phyloP scores from a whole-genome alignment of 2,113 vertebrate species.

The Seriola rivoliana region DNA sequence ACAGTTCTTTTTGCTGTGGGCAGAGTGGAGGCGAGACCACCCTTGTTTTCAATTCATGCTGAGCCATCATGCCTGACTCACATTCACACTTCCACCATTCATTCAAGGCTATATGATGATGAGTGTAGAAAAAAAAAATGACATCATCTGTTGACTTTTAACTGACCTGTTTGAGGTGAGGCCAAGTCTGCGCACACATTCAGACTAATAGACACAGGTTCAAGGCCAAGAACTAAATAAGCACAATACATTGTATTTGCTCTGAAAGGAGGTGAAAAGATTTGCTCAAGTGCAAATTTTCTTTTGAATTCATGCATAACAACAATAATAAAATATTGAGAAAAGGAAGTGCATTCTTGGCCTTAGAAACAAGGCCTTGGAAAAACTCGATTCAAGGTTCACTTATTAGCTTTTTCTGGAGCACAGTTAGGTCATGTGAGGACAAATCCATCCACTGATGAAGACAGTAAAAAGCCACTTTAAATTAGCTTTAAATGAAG shows the following conservation, averaged over 20 bases:
- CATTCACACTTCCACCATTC: slow-evolving; percentile 42
- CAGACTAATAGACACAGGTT: neutral
- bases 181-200: neutral
- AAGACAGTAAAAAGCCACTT: neutral
- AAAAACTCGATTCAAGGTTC: neutral
- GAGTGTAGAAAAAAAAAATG: slow-evolving; percentile 12
- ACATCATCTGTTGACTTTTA: slow-evolving; percentile 47
- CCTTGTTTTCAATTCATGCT: slow-evolving; percentile 54
- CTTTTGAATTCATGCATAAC: neutral
- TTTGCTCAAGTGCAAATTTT: neutral
- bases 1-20: slow-evolving; percentile 49
- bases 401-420: neutral
- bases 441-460: neutral
- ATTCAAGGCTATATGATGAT: neutral
- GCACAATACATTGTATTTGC: neutral
- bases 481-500: too few relatives aligned
- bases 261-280: neutral
- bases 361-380: neutral
- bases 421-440: neutral
- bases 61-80: slow-evolving; percentile 67
- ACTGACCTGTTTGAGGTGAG: neutral
- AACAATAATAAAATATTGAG: neutral
- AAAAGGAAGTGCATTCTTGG: neutral
- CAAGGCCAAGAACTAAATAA: neutral
- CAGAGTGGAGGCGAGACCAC: slow-evolving; percentile 60